Percentiles rank a stretch among this genome's conserved stretches.
phyloP scores from a whole-genome alignment of 2,888 invertebrate genomes.

The Cerastis leucographa region DNA sequence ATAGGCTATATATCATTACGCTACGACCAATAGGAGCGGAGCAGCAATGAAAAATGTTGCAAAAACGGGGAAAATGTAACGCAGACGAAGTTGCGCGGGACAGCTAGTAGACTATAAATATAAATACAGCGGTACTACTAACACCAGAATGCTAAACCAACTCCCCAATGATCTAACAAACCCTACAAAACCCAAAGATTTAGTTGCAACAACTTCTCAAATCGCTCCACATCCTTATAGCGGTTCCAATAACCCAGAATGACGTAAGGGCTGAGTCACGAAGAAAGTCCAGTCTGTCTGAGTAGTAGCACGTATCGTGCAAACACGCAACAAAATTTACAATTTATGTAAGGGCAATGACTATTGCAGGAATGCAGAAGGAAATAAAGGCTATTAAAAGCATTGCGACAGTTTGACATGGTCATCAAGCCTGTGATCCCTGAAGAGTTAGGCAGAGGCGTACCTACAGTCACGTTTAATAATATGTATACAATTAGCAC shows the following conservation, averaged over 20 bases:
- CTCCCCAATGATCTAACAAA: neutral
- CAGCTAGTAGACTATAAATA: too few species aligned
- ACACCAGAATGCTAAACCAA: neutral
- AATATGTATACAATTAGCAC: too few species aligned
- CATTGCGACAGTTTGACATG: neutral
- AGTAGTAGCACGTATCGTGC: neutral
- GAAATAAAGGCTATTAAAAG: neutral
- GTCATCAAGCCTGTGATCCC: too few species aligned
- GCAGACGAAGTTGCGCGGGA: too few species aligned
- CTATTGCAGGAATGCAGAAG: neutral
- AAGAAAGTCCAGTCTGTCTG: constrained; percentile 54
- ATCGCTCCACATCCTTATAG: constrained; percentile 49
- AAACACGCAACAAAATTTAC: constrained; percentile 33
- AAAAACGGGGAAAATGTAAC: too few species aligned
- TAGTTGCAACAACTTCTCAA: neutral
- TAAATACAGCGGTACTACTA: neutral
- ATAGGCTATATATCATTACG: too few species aligned
- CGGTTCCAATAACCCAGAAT: constrained; percentile 36
- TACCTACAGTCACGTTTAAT: too few species aligned
- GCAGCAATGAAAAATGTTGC: too few species aligned
- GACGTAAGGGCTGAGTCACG: constrained; percentile 60
- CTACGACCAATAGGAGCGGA: too few species aligned
- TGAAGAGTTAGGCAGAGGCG: too few species aligned
- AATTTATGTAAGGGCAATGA: constrained; percentile 48
- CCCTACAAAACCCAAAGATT: neutral